A percentile compares a stretch with the other conserved stretches of the same genome.
Evolutionary conservation across 2,888 invertebrate genomes (phyloP).

Genomic region (Nebria salina): DNA sequence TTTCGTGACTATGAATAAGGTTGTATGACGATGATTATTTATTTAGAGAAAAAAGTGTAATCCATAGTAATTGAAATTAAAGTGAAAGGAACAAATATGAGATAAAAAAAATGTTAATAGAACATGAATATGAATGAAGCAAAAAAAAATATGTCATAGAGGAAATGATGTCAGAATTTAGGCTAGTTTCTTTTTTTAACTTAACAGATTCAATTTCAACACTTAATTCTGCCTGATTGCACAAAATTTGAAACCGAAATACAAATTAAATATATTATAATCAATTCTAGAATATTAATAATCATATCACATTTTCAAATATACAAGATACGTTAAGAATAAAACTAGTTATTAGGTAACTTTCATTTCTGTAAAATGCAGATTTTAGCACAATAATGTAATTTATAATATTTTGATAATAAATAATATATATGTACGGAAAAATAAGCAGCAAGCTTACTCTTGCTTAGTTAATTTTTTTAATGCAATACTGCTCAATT

Average conservation of each 20-base stretch:
- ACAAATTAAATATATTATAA: neutral
- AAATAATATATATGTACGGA: too few relatives aligned
- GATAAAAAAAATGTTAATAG: constrained; percentile 28
- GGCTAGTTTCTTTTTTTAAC: constrained; percentile 20
- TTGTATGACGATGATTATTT: too few relatives aligned
- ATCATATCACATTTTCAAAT: neutral
- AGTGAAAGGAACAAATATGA: constrained; percentile 38
- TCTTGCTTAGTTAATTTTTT: too few relatives aligned
- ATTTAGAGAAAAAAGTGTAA: neutral
- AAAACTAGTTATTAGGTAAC: too few relatives aligned
- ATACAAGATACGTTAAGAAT: neutral
- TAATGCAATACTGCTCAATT: too few relatives aligned
- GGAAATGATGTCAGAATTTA: constrained; percentile 40
- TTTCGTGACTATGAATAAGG: too few relatives aligned
- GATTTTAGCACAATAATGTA: too few relatives aligned
- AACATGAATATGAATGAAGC: constrained; percentile 39
- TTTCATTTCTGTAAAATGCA: too few relatives aligned
- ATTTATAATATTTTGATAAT: too few relatives aligned
- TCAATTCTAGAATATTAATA: constrained; percentile 20
- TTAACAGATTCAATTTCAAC: constrained; percentile 36
- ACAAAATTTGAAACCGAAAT: neutral
- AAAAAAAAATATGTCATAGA: constrained; percentile 21
- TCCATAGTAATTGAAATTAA: constrained; percentile 12
- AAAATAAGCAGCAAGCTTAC: too few relatives aligned
- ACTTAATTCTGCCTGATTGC: constrained; percentile 27